Evolutionary conservation across 2,113 vertebrate species (phyloP).

Genomic region (Axis porcinus): DNA sequence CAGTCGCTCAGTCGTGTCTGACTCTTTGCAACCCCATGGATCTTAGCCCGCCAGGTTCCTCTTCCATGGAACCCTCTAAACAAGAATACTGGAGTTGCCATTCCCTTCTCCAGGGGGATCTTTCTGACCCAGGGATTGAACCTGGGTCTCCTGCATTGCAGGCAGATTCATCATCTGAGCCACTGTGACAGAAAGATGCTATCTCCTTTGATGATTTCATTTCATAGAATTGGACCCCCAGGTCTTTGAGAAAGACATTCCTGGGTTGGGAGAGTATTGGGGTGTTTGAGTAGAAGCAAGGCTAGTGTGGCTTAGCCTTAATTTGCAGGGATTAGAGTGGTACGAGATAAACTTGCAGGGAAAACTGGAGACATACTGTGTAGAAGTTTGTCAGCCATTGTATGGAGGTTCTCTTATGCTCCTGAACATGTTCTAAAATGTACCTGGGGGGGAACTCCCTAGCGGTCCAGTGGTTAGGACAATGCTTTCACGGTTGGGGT

Average conservation of each 20-base stretch:
- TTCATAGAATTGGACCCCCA: too few species aligned
- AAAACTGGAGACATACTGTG: not conserved
- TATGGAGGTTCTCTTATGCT: not conserved
- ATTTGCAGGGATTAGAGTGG: too few species aligned
- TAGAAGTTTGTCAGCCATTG: not conserved
- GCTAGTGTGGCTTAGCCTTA: not conserved
- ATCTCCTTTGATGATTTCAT: not conserved
- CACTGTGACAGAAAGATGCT: not conserved
- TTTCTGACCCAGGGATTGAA: not conserved
- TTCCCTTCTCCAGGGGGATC: not conserved
- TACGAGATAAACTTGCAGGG: not conserved
- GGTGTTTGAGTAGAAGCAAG: not conserved
- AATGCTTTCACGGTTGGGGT: not conserved
- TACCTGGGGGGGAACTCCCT: not conserved
- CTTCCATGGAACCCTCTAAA: not conserved
- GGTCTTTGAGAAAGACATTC: not conserved
- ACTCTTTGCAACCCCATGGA: not conserved
- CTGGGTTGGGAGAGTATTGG: not conserved
- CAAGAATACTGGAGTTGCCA: not conserved
- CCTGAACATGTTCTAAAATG: not conserved
- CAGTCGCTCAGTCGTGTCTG: not conserved
- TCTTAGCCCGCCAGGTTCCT: accelerated
- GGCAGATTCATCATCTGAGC: not conserved
- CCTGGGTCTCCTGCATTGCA: not conserved
- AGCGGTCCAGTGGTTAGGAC: not conserved